Percentiles rank a stretch among this genome's conserved stretches.
These are phyloP conservation scores for Drosophila lacteicornis DNA, from an alignment of 1,140 invertebrate species.

Conservation along the genomic window DNA sequence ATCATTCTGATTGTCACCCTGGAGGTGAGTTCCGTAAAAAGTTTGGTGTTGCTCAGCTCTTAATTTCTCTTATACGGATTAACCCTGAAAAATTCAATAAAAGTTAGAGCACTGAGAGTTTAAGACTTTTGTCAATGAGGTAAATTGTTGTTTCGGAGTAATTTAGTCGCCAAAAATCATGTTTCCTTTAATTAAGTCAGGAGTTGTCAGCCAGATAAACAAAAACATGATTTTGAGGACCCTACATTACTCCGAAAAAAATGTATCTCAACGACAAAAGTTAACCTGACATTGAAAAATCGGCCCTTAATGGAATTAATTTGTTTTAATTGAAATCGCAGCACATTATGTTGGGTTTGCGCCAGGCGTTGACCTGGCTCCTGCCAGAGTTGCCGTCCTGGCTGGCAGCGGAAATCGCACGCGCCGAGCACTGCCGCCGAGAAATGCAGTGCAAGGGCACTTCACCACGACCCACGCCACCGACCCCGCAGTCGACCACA, in stretches of 20 bases:
- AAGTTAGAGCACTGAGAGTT: too few species aligned
- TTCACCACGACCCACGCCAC: slow-evolving; percentile 82
- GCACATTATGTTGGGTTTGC: slow-evolving; percentile 95
- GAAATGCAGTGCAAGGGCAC: slow-evolving; percentile 87
- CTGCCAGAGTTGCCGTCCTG: slow-evolving; percentile 96
- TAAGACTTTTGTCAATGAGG: too few species aligned
- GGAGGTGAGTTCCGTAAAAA: slow-evolving; percentile 86
- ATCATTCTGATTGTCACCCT: slow-evolving; percentile 94
- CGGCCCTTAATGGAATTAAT: too few species aligned
- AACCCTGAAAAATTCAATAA: too few species aligned
- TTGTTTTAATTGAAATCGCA: slow-evolving; percentile 76
- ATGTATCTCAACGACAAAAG: too few species aligned
- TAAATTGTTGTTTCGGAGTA: too few species aligned
- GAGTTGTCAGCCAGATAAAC: too few species aligned
- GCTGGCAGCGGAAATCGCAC: slow-evolving; percentile 95
- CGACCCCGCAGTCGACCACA: slow-evolving; percentile 80
- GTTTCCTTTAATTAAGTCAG: too few species aligned
- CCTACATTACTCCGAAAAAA: too few species aligned
- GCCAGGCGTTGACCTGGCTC: slow-evolving; percentile 89
- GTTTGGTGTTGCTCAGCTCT: background rate
- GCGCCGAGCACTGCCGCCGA: slow-evolving; percentile 92
- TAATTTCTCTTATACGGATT: background rate
- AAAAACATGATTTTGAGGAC: too few species aligned
- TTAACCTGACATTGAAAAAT: too few species aligned
- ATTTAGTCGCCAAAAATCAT: too few species aligned